phyloP scores from a whole-genome alignment of 2,113 vertebrate species.

The Sminthopsis crassicaudata region DNA sequence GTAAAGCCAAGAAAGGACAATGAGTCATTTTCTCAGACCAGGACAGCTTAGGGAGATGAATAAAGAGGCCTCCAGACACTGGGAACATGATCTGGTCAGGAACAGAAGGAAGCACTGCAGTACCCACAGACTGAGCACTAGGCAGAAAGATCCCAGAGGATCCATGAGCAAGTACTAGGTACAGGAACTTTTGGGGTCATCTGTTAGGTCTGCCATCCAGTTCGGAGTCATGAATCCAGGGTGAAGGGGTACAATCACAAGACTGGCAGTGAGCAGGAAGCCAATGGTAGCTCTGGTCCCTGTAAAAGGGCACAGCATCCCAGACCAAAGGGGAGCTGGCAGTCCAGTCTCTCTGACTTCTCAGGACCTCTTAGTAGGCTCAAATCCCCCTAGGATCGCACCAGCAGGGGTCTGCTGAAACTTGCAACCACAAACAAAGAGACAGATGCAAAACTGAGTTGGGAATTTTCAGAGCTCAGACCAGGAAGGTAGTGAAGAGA shows the following conservation, averaged over 20 bases:
- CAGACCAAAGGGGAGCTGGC: neutral
- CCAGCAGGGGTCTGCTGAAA: neutral
- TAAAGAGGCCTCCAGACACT: neutral
- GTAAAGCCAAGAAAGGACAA: neutral
- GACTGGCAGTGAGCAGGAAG: too few relatives aligned
- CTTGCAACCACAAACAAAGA: neutral
- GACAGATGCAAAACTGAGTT: neutral
- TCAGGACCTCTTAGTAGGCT: too few relatives aligned
- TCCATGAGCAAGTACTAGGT: too few relatives aligned
- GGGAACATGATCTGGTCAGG: neutral
- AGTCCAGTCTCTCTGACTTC: neutral
- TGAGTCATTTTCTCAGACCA: neutral
- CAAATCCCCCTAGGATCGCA: neutral
- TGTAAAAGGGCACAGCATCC: neutral
- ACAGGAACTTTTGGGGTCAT: too few relatives aligned
- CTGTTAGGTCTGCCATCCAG: too few relatives aligned
- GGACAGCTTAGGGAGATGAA: neutral
- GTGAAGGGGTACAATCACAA: too few relatives aligned
- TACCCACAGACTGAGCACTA: too few relatives aligned
- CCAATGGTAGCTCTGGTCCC: neutral
- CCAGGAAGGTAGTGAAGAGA: neutral
- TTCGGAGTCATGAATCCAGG: too few relatives aligned
- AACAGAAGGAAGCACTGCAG: neutral
- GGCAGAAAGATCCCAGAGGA: too few relatives aligned
- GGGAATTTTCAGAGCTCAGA: neutral